Percentiles rank a stretch among this genome's conserved stretches.
These are phyloP conservation scores for Latheticus oryzae DNA, from an alignment of 2,888 invertebrate species.

Conservation along the genomic window DNA sequence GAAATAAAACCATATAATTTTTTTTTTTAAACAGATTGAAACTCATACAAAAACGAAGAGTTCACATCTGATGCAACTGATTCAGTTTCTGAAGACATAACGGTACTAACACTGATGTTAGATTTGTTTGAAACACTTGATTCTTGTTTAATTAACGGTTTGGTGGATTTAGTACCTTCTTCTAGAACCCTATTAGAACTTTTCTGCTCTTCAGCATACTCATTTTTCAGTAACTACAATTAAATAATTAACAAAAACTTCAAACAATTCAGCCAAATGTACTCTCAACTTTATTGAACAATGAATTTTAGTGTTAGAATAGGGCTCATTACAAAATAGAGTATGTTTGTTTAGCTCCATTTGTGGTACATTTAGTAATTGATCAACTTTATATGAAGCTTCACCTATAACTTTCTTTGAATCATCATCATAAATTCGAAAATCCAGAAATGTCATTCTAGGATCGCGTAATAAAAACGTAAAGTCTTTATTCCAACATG, in stretches of 20 bases:
- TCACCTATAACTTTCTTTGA: slow-evolving; percentile 79
- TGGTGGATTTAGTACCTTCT: not conserved
- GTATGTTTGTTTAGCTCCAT: slow-evolving; percentile 81
- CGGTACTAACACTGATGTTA: not conserved
- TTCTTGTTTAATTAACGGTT: slow-evolving; percentile 2
- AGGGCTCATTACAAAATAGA: slow-evolving; percentile 80
- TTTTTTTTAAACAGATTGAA: too few species aligned
- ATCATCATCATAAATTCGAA: slow-evolving; percentile 87
- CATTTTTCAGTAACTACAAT: slow-evolving; percentile 17
- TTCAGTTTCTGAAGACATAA: too few species aligned
- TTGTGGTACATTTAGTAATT: slow-evolving; percentile 76
- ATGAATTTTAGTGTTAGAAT: slow-evolving; percentile 80
- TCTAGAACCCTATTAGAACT: too few species aligned
- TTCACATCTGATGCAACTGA: slow-evolving; percentile 6
- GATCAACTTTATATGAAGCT: slow-evolving; percentile 75
- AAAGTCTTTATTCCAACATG: slow-evolving; percentile 95
- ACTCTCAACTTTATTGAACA: slow-evolving; percentile 82
- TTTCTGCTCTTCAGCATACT: slow-evolving; percentile 5
- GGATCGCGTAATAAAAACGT: slow-evolving; percentile 93
- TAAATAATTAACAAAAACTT: not conserved
- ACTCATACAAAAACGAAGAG: not conserved
- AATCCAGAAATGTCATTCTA: slow-evolving; percentile 83
- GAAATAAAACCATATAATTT: slow-evolving; percentile 7
- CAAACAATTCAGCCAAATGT: slow-evolving; percentile 46
- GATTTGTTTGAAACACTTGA: not conserved